Evolutionary conservation across 2,888 invertebrate genomes (phyloP), one percentile per base, ranked within the genome.

Genomic region (Clepsis dumicolana): DNA sequence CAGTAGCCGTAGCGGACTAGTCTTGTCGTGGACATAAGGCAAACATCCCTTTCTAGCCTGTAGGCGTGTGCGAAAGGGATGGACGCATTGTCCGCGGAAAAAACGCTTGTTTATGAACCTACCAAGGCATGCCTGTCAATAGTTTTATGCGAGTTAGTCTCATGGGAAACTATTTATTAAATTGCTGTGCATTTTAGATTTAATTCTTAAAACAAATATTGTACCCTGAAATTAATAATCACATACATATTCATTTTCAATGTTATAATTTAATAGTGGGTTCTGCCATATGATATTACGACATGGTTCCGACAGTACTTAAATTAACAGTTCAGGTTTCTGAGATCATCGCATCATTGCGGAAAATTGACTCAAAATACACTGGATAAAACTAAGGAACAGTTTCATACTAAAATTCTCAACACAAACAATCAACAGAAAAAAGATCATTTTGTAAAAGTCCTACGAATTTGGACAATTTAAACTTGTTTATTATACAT

Each of bases 331-430:
- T 84, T 82, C 56, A 80, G 79, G 85, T 86, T 85, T 82, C 84
- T 91, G 92, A 93, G 93, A 93, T 93, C 93, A 90, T 88, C 82
- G 87, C 90, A 71, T 74, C 77, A 79, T 76, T 83, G 88, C 86
- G 81, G 81, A 86, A 85, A 89, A 89, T 89, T 90, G 88, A 90
- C 90, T 90, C 89, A 86, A 68, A 87, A 85, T 84, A 52, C 88
- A 89, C 88, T 86, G 84, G 84, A 80, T 86, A 83, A 80, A 79
- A 80, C 84, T 86, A 90, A 64, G 59, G 41, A 48, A 48, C 21
- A 48, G 48, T 48, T 48, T 48, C 21, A 48, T 21, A 48, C 12
- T 48, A 48, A 21, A 21, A 48, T 48, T 48, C 48, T 48, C 21
- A 48, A 84, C 79, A 81, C 74, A 81, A 80, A 80, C 65, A 75